Conservation (phyloP, 2,113 vertebrate species). For the Pseudorhombus dupliciocellatus region DNA sequence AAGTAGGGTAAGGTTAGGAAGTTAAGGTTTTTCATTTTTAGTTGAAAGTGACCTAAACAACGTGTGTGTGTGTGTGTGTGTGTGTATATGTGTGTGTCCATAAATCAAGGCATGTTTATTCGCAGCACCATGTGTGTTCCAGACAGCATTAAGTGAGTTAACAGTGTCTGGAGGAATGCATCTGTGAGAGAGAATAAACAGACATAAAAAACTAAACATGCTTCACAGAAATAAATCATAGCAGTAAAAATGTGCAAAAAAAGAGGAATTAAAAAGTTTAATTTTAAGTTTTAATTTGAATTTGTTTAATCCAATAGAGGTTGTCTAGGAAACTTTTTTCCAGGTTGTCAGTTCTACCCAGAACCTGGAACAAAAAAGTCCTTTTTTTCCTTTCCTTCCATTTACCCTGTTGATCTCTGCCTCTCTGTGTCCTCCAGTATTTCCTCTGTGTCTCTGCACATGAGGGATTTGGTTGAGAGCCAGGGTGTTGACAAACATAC, state of each 20-base stretch:
- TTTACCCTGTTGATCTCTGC: conserved; percentile 12
- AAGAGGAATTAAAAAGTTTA: background rate
- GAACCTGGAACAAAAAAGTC: conserved; percentile 3
- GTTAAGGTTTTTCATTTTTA: background rate
- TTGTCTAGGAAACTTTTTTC: background rate
- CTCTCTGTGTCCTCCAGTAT: conserved; percentile 4
- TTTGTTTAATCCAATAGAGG: background rate
- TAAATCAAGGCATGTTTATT: conserved; percentile 71
- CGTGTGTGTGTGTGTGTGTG: background rate
- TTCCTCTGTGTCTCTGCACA: conserved; percentile 14
- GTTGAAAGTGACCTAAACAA: background rate
- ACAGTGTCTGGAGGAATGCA: conserved; percentile 58
- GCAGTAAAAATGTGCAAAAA: background rate
- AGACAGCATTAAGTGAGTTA: conserved; percentile 66
- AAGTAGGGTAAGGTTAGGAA: background rate
- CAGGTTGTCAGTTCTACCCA: conserved; percentile 1
- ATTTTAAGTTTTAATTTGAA: no score
- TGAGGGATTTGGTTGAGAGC: conserved; percentile 35
- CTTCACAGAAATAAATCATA: conserved; percentile 4
- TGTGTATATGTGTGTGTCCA: conserved; percentile 21
- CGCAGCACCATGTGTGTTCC: conserved; percentile 69
- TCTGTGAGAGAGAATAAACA: conserved; percentile 34
- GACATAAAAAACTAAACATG: background rate
- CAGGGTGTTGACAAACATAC: conserved; percentile 54
- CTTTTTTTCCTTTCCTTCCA: conserved; percentile 7